A percentile compares a stretch with the other conserved stretches of the same genome.
phyloP scores from a whole-genome alignment of 2,113 vertebrate species.

The Burhinus oedicnemus region DNA sequence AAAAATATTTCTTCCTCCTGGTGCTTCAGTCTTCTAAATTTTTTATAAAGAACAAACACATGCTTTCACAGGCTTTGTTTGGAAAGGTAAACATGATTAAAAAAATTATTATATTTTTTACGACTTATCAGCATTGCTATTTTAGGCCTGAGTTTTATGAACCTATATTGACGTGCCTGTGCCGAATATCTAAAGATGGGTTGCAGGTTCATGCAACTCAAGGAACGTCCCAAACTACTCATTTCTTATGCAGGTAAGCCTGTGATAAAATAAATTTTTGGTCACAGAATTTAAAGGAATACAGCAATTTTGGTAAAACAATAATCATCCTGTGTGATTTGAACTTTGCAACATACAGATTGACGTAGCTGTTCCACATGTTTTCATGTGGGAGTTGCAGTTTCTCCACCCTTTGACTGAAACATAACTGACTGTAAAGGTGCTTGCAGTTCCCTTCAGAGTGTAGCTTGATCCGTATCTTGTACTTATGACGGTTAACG shows the following conservation, averaged over 20 bases:
- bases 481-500: neutral
- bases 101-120: neutral
- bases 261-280: neutral
- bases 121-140: neutral
- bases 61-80: neutral
- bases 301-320: accelerated
- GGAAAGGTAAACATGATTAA: neutral
- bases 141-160: neutral
- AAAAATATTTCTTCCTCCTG: neutral
- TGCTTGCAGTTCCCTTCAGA: neutral
- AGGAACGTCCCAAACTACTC: neutral
- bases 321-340: neutral
- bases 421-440: neutral
- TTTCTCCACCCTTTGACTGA: neutral
- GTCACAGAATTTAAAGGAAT: neutral
- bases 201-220: neutral
- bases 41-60: slow-evolving; percentile 14
- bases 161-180: neutral
- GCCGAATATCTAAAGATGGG: neutral
- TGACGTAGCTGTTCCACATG: neutral
- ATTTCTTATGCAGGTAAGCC: neutral
- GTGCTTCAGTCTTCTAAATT: neutral
- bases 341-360: neutral
- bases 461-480: neutral
- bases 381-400: neutral